Percentiles rank a stretch among this genome's conserved stretches.
Conservation (phyloP, 2,888 invertebrate species). For the Electrophaes corylata region DNA sequence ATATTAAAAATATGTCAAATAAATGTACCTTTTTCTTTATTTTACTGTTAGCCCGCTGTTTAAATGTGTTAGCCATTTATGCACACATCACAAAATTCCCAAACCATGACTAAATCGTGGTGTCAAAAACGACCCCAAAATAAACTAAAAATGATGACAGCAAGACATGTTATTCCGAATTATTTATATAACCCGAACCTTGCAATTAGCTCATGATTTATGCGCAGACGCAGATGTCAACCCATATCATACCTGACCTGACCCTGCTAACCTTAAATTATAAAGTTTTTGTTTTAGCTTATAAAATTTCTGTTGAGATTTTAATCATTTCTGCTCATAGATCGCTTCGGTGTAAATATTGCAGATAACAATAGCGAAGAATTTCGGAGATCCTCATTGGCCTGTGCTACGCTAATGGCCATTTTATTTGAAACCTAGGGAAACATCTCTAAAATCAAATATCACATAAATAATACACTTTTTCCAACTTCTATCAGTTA, state of each 20-base stretch:
- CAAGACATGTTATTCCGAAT: conserved; percentile 21
- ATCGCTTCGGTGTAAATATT: too few species aligned
- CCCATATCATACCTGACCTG: conserved; percentile 56
- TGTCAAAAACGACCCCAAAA: conserved; percentile 8
- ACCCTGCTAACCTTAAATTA: conserved; percentile 31
- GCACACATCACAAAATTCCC: neutral
- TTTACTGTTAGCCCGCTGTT: too few species aligned
- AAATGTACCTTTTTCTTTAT: too few species aligned
- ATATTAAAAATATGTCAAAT: too few species aligned
- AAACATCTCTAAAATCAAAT: too few species aligned
- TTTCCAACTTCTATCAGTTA: too few species aligned
- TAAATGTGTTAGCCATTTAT: neutral
- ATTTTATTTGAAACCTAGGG: too few species aligned
- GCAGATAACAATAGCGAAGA: too few species aligned
- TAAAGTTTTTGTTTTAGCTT: conserved; percentile 25
- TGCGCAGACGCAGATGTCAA: conserved; percentile 46
- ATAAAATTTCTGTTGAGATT: neutral
- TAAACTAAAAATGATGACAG: conserved; percentile 20
- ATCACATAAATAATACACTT: too few species aligned
- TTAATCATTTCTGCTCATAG: neutral
- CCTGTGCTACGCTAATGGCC: too few species aligned
- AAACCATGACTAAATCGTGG: conserved; percentile 3
- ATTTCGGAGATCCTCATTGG: too few species aligned
- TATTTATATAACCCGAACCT: conserved; percentile 27
- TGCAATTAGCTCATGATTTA: conserved; percentile 33